These are phyloP conservation scores for Odontothrips loti DNA, from an alignment of 2,888 invertebrate species.

Conservation along the genomic window DNA sequence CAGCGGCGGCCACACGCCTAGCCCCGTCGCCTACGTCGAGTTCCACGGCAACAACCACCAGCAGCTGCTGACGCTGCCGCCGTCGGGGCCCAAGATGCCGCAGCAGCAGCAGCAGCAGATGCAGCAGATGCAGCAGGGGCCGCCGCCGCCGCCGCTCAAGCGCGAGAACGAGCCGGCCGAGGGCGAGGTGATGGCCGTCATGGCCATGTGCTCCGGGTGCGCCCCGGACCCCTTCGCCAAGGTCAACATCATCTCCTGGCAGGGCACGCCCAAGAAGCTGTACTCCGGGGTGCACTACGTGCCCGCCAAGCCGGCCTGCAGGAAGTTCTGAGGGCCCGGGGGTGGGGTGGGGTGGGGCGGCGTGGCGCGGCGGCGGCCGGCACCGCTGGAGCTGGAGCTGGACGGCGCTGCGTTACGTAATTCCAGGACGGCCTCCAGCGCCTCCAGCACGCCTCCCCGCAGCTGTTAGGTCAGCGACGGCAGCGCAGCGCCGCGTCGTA, in stretches of 20 bases:
- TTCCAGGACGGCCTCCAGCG: no score
- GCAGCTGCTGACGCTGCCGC: constrained; percentile 37
- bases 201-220: constrained; percentile 73
- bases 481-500: no score
- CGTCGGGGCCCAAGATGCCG: constrained; percentile 12
- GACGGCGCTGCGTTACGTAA: no score
- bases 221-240: constrained; percentile 73
- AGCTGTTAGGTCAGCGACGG: no score
- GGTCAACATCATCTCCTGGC: constrained; percentile 74
- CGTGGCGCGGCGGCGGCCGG: not conserved
- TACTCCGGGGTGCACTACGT: constrained; percentile 67
- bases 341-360: not conserved
- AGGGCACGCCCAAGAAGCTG: constrained; percentile 65
- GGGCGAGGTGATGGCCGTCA: constrained; percentile 74
- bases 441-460: no score
- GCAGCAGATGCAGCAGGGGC: constrained; percentile 34
- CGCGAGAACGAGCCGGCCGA: constrained; percentile 64
- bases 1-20: constrained; percentile 35
- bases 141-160: constrained; percentile 30
- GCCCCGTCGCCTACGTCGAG: constrained; percentile 37
- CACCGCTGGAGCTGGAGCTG: no score
- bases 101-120: constrained; percentile 12
- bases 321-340: constrained; percentile 37
- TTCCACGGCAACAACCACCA: constrained; percentile 36
- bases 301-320: constrained; percentile 59